Conservation (phyloP, 1,140 invertebrate genomes). For the Globodera ellingtonae region DNA sequence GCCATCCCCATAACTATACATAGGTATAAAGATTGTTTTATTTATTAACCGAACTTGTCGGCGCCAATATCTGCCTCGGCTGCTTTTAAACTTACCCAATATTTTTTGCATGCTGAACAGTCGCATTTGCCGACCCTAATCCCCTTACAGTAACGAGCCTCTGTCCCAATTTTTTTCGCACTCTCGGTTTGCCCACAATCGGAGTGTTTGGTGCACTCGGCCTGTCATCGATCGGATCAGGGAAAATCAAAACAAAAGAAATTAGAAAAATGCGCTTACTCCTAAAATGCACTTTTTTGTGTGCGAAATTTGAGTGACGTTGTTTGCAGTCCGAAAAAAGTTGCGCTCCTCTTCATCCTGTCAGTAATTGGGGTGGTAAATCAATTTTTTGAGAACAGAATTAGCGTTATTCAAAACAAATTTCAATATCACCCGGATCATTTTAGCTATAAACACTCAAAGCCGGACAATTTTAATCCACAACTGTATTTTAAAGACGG, state of each 20-base stretch:
- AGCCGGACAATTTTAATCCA: too few relatives aligned
- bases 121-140: constrained; percentile 3
- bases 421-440: too few relatives aligned
- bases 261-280: neutral
- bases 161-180: neutral
- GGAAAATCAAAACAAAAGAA: constrained; percentile 4
- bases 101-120: neutral
- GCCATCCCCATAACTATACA: neutral
- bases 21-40: neutral
- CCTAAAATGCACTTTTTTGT: neutral
- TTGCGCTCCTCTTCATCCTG: neutral
- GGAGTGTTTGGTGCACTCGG: neutral
- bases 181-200: neutral
- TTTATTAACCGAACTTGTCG: neutral
- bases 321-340: neutral
- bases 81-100: neutral
- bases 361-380: neutral
- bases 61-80: neutral
- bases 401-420: too few relatives aligned
- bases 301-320: neutral
- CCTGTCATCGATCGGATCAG: neutral
- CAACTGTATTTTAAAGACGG: too few relatives aligned
- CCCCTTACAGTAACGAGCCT: constrained; percentile 3
- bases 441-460: too few relatives aligned
- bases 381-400: too few relatives aligned